phyloP scores from a whole-genome alignment of 2,888 invertebrate genomes.

The Drosophila emarginata region DNA sequence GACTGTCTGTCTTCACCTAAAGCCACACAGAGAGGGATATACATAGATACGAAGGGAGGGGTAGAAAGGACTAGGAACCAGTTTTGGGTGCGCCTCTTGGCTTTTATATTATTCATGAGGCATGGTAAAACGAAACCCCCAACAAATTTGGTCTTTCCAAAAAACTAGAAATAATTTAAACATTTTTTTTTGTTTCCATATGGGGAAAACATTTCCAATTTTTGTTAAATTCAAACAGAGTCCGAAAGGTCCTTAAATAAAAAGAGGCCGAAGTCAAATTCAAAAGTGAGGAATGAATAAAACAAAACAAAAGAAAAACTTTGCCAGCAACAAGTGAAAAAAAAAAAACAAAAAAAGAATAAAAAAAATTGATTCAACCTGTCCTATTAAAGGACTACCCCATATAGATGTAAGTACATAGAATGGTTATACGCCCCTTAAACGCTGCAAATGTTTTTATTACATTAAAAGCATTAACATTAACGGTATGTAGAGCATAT shows the following conservation, averaged over 20 bases:
- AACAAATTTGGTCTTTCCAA: background rate
- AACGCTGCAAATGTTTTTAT: conserved; percentile 75
- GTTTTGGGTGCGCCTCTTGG: conserved; percentile 46
- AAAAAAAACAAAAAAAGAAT: conserved; percentile 19
- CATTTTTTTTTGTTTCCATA: conserved; percentile 11
- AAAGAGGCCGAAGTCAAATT: background rate
- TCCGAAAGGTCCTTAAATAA: conserved; percentile 4
- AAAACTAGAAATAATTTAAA: conserved; percentile 2
- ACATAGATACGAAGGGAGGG: background rate
- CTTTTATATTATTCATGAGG: conserved; percentile 67
- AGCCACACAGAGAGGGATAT: conserved; percentile 12
- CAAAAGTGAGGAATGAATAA: conserved; percentile 40
- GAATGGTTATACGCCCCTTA: conserved; percentile 59
- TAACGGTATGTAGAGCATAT: conserved; percentile 72
- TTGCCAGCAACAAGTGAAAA: conserved; percentile 65
- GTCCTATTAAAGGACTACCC: conserved; percentile 19
- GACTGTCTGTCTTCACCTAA: conserved; percentile 61
- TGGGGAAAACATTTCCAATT: conserved; percentile 12
- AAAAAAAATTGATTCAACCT: conserved; percentile 41
- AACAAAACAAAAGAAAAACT: conserved; percentile 4
- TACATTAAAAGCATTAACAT: conserved; percentile 78
- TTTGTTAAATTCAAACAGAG: background rate
- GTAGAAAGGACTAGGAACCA: conserved; percentile 32
- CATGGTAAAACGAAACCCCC: conserved; percentile 6
- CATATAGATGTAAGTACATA: conserved; percentile 5